These are phyloP conservation scores for Scaptomyza montana DNA, from an alignment of 1,140 invertebrate genomes.

Conservation along the genomic window DNA sequence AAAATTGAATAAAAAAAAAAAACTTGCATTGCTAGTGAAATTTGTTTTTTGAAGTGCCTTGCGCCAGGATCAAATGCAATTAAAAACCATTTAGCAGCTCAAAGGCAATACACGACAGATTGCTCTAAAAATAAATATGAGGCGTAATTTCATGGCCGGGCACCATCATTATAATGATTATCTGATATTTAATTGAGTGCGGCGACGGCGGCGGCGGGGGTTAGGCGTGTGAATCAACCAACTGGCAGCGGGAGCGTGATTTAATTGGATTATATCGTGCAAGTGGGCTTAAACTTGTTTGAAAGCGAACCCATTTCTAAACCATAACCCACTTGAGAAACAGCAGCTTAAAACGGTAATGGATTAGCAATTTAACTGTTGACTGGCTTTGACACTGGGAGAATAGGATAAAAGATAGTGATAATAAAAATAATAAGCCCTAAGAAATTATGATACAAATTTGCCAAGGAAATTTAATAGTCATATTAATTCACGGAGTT, in stretches of 20 bases:
- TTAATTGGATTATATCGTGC: constrained; percentile 40
- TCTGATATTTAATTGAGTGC: constrained; percentile 30
- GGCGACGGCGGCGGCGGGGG: constrained; percentile 9
- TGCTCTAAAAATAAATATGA: constrained; percentile 50
- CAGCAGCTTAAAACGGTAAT: background rate
- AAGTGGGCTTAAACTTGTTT: background rate
- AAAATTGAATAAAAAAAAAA: constrained; percentile 30
- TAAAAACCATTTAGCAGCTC: constrained; percentile 77
- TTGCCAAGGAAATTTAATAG: background rate
- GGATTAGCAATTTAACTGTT: background rate
- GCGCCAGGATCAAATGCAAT: constrained; percentile 63
- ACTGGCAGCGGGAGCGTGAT: constrained; percentile 28
- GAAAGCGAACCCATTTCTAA: background rate
- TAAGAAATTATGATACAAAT: background rate
- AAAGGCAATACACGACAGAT: constrained; percentile 60
- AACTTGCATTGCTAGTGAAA: constrained; percentile 14
- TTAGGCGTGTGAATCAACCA: constrained; percentile 64
- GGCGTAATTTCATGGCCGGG: constrained; percentile 13
- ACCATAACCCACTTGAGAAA: background rate
- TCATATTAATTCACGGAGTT: too few relatives aligned
- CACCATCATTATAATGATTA: constrained; percentile 49
- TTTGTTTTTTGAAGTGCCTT: constrained; percentile 59
- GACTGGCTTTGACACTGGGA: background rate
- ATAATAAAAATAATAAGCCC: too few relatives aligned
- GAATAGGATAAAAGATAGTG: too few relatives aligned